phyloP scores from a whole-genome alignment of 1,140 invertebrate species.

The Daktulosphaira vitifoliae region DNA sequence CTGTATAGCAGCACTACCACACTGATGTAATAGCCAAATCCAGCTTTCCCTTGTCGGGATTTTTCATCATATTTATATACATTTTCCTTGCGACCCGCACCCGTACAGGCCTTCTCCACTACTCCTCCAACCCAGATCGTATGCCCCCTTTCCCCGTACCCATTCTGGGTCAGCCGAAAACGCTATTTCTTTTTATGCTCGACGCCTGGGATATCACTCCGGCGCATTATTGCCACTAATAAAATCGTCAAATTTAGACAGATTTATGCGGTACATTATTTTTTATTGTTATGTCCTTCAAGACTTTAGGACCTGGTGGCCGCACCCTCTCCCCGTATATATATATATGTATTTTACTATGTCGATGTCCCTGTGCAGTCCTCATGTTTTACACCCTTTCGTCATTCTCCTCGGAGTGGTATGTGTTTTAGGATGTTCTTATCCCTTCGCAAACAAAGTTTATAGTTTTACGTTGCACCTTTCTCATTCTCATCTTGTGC shows the following conservation, averaged over 20 bases:
- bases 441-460: not conserved
- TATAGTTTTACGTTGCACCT: not conserved
- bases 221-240: conserved; percentile 30
- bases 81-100: not conserved
- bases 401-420: not conserved
- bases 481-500: conserved; percentile 9
- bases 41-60: conserved; percentile 32
- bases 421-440: not conserved
- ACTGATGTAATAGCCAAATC: conserved; percentile 30
- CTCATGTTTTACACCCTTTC: not conserved
- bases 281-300: conserved; percentile 33
- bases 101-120: not conserved
- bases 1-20: not conserved
- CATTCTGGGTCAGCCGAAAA: conserved; percentile 4
- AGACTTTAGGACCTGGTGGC: conserved; percentile 22
- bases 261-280: conserved; percentile 33
- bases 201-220: conserved; percentile 31
- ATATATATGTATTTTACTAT: not conserved
- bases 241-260: conserved; percentile 33
- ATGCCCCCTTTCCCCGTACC: no score
- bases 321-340: not conserved
- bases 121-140: not conserved
- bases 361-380: not conserved
- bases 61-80: conserved; percentile 33
- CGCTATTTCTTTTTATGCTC: conserved; percentile 30